phyloP scores from a whole-genome alignment of 2,113 vertebrate genomes.

The Uria lomvia region DNA sequence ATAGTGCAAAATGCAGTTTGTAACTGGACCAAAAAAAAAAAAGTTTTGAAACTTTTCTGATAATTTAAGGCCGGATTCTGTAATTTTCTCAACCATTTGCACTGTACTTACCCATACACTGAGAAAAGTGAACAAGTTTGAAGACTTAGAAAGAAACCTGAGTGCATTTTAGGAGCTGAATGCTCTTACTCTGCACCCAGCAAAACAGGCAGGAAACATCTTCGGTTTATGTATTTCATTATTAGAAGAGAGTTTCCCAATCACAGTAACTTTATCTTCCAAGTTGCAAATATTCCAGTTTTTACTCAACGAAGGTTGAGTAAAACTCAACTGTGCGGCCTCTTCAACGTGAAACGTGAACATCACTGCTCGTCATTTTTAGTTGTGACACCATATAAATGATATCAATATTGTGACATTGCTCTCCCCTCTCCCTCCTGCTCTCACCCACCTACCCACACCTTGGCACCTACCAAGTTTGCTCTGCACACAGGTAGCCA shows the following conservation, averaged over 20 bases:
- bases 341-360: neutral
- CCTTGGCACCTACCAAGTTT: neutral
- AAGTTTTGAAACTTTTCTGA: neutral
- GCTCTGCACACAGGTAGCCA: fast-evolving
- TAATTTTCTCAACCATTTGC: neutral
- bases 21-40: neutral
- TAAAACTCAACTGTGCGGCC: neutral
- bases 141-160: neutral
- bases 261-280: neutral
- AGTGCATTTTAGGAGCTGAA: neutral
- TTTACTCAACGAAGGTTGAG: neutral
- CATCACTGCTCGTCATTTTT: neutral
- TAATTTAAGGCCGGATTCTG: neutral
- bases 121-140: neutral
- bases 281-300: neutral
- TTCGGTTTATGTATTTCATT: neutral
- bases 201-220: neutral
- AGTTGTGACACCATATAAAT: neutral
- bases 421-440: neutral
- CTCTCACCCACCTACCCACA: neutral
- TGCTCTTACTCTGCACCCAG: neutral
- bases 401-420: neutral
- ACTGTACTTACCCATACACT: neutral
- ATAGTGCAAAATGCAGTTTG: neutral
- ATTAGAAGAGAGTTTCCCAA: neutral